A percentile compares a stretch with the other conserved stretches of the same genome.
Evolutionary conservation across 92 coral and sea anemone species (phyloP).

Genomic region (Palythoa grandis): DNA sequence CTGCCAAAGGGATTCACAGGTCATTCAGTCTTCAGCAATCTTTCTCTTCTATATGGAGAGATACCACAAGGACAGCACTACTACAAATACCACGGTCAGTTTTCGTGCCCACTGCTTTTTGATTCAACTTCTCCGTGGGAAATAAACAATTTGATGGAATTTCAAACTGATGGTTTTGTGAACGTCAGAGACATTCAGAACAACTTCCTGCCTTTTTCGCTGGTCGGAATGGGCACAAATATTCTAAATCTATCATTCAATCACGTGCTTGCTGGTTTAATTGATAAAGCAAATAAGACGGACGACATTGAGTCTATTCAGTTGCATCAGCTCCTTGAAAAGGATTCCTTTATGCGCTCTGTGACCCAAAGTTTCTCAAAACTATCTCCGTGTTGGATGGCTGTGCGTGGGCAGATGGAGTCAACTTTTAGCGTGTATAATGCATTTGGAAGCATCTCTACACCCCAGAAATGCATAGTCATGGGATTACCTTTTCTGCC

Average conservation of each 20-base stretch:
- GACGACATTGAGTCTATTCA: not conserved
- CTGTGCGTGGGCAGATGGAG: conserved; percentile 1
- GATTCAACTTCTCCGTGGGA: conserved; percentile 52
- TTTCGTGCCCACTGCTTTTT: conserved; percentile 31
- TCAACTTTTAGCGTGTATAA: conserved; percentile 15
- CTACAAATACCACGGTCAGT: not conserved
- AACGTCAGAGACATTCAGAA: not conserved
- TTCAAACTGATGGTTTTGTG: conserved; percentile 50
- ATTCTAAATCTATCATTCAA: conserved; percentile 9
- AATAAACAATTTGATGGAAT: not conserved
- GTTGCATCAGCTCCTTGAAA: conserved; percentile 40
- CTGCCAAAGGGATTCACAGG: not conserved
- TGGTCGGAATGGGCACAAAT: conserved; percentile 35
- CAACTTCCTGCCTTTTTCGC: conserved; percentile 39
- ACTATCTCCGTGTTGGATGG: conserved; percentile 52
- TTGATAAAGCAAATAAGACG: not conserved
- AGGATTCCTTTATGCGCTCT: conserved; percentile 35
- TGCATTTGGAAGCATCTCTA: not conserved
- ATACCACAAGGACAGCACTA: conserved; percentile 45
- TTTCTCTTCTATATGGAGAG: conserved; percentile 16
- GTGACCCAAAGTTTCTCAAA: conserved; percentile 38
- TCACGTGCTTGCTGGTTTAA: not conserved
- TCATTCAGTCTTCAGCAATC: not conserved
- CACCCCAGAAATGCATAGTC: not conserved
- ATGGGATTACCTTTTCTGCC: conserved; percentile 29